Evolutionary conservation across 2,888 invertebrate species (phyloP).

Genomic region (Flabesymbios commensalis): DNA sequence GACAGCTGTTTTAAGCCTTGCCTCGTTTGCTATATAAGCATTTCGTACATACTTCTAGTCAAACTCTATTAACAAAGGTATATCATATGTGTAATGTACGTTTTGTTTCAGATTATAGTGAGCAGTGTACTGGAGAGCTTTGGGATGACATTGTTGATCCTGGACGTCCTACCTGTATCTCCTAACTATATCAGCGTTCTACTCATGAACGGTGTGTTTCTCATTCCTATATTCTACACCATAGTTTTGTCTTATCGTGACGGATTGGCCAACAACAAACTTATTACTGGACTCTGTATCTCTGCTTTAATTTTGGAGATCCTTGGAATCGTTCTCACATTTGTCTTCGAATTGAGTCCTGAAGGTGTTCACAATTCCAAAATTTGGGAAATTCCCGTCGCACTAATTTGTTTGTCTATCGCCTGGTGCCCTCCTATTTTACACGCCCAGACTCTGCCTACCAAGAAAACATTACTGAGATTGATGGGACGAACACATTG

Average conservation of each 20-base stretch:
- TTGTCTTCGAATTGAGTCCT: background rate
- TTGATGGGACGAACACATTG: no score
- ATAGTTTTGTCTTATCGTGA: background rate
- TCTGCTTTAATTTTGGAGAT: background rate
- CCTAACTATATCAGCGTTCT: slow-evolving; percentile 27
- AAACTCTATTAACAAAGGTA: no score
- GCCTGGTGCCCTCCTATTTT: slow-evolving; percentile 28
- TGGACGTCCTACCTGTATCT: slow-evolving; percentile 36
- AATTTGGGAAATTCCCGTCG: slow-evolving; percentile 33
- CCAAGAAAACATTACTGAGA: no score
- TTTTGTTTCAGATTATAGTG: slow-evolving; percentile 39
- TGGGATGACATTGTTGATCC: slow-evolving; percentile 43
- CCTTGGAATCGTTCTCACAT: background rate
- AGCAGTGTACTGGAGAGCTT: slow-evolving; percentile 39
- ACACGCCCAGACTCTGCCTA: no score
- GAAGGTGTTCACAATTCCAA: slow-evolving; percentile 1
- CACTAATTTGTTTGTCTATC: slow-evolving; percentile 36
- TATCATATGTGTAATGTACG: slow-evolving; percentile 4
- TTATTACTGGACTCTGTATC: background rate
- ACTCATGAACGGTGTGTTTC: slow-evolving; percentile 39
- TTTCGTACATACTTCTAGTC: no score
- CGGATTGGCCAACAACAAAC: background rate
- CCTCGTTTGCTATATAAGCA: no score
- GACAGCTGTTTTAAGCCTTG: no score
- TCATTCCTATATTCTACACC: slow-evolving; percentile 32